phyloP scores from a whole-genome alignment of 2,888 invertebrate species.

The Ligdia adustata region DNA sequence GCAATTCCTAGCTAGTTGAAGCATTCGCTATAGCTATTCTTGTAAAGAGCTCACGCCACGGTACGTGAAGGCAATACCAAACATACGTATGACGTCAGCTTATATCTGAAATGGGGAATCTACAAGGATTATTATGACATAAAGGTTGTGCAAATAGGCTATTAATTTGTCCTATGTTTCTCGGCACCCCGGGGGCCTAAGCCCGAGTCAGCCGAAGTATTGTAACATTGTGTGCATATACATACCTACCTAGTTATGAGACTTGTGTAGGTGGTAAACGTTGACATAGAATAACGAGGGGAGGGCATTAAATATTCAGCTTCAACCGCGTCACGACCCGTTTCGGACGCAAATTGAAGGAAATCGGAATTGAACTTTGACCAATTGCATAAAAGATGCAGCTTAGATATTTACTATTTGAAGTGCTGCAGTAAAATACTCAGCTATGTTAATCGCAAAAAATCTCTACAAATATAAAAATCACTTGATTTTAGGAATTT shows the following conservation, averaged over 20 bases:
- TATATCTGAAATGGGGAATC: constrained; percentile 26
- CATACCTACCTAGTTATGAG: constrained; percentile 6
- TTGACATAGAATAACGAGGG: constrained; percentile 51
- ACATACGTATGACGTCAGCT: constrained; percentile 23
- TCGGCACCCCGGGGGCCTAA: constrained; percentile 15
- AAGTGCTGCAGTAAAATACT: no score
- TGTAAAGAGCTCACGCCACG: constrained; percentile 22
- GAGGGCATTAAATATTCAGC: constrained; percentile 62
- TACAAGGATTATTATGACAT: constrained; percentile 30
- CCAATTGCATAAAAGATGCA: constrained; percentile 1
- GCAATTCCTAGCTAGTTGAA: constrained; percentile 19
- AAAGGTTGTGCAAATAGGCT: constrained; percentile 31
- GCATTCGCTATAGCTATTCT: constrained; percentile 18
- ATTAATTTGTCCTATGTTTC: constrained; percentile 28
- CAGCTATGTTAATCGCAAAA: no score
- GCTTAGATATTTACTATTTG: no score
- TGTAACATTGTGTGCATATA: constrained; percentile 2
- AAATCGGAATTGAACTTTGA: constrained; percentile 40
- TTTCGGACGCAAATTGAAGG: constrained; percentile 57
- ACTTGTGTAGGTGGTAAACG: constrained; percentile 16
- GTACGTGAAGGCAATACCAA: constrained; percentile 27
- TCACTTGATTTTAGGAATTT: no score
- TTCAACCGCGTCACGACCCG: constrained; percentile 47
- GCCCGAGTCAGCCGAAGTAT: constrained; percentile 13
- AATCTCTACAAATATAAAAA: no score